Conservation (phyloP, 2,888 invertebrate genomes). For the Timema cristinae region DNA sequence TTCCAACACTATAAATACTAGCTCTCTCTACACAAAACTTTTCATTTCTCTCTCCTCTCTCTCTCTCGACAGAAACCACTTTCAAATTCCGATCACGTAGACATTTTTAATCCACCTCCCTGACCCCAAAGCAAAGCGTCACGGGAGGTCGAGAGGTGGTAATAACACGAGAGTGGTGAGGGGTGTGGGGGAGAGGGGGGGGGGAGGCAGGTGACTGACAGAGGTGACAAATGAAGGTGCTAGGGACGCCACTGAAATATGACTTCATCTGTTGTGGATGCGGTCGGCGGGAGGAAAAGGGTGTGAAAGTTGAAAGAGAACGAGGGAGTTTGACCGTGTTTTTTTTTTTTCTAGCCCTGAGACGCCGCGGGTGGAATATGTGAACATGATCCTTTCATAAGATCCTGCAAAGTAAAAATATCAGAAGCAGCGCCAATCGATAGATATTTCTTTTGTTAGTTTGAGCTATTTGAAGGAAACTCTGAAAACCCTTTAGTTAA, state of each 20-base stretch:
- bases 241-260: constrained; percentile 20
- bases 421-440: no score
- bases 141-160: constrained; percentile 14
- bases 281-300: neutral
- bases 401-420: no score
- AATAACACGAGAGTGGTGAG: constrained; percentile 19
- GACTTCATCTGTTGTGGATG: constrained; percentile 11
- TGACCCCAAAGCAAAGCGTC: neutral
- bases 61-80: neutral
- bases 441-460: no score
- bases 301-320: no score
- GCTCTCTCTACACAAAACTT: no score
- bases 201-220: constrained; percentile 16
- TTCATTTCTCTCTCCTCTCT: neutral
- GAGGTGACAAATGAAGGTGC: constrained; percentile 24
- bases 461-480: no score
- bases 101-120: constrained; percentile 20
- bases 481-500: no score
- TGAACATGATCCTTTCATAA: no score
- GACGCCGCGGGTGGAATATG: no score
- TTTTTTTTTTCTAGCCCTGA: no score
- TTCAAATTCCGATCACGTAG: constrained; percentile 22
- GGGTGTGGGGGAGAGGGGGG: neutral
- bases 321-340: no score
- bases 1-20: no score